phyloP scores from a whole-genome alignment of 2,113 vertebrate genomes.

The Furnarius figulus region DNA sequence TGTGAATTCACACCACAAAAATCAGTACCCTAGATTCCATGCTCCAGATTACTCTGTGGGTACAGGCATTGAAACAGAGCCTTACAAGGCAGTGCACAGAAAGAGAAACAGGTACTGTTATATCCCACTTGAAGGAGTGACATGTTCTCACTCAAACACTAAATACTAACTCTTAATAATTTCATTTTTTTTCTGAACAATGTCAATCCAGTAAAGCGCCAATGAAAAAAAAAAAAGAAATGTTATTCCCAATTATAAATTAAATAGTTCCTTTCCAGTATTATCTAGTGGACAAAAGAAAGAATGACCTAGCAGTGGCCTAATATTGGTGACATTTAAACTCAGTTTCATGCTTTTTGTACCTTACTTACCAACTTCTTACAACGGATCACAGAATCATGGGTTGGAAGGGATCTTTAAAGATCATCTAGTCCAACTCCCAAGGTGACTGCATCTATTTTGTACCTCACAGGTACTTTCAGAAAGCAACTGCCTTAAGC shows the following conservation, averaged over 20 bases:
- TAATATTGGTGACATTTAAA: rapidly evolving
- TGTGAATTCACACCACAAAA: neutral
- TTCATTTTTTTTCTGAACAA: neutral
- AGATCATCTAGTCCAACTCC: neutral
- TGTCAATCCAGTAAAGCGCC: neutral
- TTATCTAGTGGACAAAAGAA: neutral
- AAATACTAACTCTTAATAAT: neutral
- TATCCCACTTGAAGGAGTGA: neutral
- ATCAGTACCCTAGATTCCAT: neutral
- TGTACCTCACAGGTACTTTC: neutral
- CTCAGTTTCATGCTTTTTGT: neutral
- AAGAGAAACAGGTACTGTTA: neutral
- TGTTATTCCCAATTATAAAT: neutral
- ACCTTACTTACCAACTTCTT: neutral
- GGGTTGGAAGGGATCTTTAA: neutral
- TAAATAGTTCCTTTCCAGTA: neutral
- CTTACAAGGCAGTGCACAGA: neutral
- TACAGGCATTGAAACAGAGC: neutral
- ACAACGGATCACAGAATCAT: rapidly evolving
- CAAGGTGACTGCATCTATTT: rapidly evolving
- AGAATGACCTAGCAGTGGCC: neutral
- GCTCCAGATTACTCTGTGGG: neutral
- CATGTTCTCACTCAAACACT: neutral
- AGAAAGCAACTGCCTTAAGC: neutral
- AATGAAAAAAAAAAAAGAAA: neutral